phyloP scores from a whole-genome alignment of 2,797 vertebrate species.

The Oreortyx pictus region DNA sequence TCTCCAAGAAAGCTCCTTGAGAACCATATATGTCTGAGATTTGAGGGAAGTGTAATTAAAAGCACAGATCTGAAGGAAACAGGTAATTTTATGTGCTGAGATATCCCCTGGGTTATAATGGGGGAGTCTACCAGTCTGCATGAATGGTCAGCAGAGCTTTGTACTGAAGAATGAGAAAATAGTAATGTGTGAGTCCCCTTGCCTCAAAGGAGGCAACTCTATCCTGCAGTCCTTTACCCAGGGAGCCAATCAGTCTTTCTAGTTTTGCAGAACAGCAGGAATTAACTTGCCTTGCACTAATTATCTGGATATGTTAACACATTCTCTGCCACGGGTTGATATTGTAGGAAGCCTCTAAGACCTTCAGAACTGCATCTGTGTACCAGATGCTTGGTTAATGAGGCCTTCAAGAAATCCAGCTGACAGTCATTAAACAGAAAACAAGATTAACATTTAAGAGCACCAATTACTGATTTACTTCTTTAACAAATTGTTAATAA shows the following conservation, averaged over 20 bases:
- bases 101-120: background rate
- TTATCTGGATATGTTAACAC: background rate
- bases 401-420: constrained; percentile 1
- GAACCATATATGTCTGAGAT: background rate
- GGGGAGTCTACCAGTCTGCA: background rate
- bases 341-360: constrained; percentile 16
- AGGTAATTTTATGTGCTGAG: background rate
- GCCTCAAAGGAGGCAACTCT: background rate
- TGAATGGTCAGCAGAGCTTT: fast-evolving
- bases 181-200: fast-evolving
- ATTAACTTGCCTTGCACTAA: background rate
- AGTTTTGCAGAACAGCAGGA: background rate
- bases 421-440: constrained; percentile 26
- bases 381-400: constrained; percentile 40
- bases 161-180: fast-evolving
- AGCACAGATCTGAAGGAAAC: background rate
- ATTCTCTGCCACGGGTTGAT: background rate
- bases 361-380: background rate
- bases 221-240: background rate
- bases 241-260: background rate
- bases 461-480: background rate
- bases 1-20: background rate
- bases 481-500: background rate
- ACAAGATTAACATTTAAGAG: constrained; percentile 25
- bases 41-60: background rate